phyloP scores from a whole-genome alignment of 2,113 vertebrate genomes.

The Crocuta crocuta region DNA sequence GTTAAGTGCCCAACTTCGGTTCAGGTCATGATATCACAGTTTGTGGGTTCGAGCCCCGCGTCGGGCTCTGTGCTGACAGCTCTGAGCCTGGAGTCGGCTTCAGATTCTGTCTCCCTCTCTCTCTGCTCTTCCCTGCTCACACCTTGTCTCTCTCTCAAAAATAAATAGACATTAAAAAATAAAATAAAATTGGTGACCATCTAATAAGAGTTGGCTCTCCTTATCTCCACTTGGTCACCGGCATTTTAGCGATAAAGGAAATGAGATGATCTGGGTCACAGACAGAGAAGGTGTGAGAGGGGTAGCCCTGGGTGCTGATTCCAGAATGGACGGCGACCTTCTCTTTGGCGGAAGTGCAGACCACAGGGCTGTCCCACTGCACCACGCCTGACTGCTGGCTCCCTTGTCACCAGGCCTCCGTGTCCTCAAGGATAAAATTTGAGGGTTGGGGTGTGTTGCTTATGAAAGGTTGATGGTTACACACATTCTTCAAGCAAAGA shows the following conservation, averaged over 20 bases:
- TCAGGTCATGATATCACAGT: too few species aligned
- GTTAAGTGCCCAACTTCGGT: too few species aligned
- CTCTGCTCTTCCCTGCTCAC: too few species aligned
- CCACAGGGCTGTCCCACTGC: too few species aligned
- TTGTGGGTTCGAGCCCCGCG: too few species aligned
- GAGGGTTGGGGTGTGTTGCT: fast-evolving
- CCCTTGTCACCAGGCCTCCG: fast-evolving
- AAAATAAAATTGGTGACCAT: not conserved
- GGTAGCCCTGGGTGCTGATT: fast-evolving
- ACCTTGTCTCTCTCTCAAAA: too few species aligned
- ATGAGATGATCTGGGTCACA: not conserved
- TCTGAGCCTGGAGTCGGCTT: too few species aligned
- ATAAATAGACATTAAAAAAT: too few species aligned
- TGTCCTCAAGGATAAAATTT: not conserved
- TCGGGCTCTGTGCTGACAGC: too few species aligned
- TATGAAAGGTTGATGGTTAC: not conserved
- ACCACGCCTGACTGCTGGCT: fast-evolving
- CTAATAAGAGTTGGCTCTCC: not conserved
- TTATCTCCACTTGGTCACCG: not conserved
- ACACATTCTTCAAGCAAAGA: not conserved
- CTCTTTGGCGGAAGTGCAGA: not conserved
- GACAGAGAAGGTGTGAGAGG: not conserved
- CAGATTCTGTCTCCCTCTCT: too few species aligned
- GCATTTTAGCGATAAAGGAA: not conserved
- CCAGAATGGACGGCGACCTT: fast-evolving